Conservation (phyloP, 2,797 vertebrate genomes). For the Pseudomugil tenellus region DNA sequence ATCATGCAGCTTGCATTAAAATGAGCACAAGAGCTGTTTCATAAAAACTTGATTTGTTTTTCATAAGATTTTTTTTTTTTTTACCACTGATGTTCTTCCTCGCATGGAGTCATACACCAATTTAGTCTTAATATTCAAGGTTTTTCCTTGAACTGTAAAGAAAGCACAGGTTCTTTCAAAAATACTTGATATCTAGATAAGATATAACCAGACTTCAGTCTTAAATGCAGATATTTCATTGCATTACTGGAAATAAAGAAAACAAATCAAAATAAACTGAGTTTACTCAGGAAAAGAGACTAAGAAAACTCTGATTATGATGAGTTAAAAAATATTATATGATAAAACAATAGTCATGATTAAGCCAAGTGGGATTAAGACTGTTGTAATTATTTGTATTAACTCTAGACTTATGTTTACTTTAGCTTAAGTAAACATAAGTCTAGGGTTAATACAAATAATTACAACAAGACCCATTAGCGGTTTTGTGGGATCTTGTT, state of each 20-base stretch:
- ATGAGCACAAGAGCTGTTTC: slow-evolving; percentile 32
- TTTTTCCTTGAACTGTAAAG: background rate
- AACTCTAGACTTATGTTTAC: too few relatives aligned
- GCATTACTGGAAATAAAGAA: background rate
- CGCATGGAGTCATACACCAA: background rate
- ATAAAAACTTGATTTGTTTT: slow-evolving; percentile 47
- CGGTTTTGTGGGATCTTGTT: too few relatives aligned
- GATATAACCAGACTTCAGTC: background rate
- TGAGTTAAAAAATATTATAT: too few relatives aligned
- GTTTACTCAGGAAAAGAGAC: background rate
- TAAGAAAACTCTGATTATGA: too few relatives aligned
- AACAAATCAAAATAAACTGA: background rate
- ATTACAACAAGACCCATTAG: too few relatives aligned
- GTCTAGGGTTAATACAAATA: too few relatives aligned
- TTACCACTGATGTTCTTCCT: slow-evolving; percentile 21
- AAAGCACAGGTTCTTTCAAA: background rate
- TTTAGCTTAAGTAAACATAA: too few relatives aligned
- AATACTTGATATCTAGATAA: background rate
- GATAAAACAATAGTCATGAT: too few relatives aligned
- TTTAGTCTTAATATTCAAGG: slow-evolving; percentile 13
- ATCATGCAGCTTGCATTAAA: slow-evolving; percentile 20
- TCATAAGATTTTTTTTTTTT: slow-evolving; percentile 29
- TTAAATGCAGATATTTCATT: background rate
- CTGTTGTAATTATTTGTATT: too few relatives aligned
- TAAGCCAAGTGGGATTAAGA: too few relatives aligned